A percentile compares a stretch with the other conserved stretches of the same genome.
Evolutionary conservation across 2,797 vertebrate species (phyloP).

Genomic region (Eulemur rubriventer): DNA sequence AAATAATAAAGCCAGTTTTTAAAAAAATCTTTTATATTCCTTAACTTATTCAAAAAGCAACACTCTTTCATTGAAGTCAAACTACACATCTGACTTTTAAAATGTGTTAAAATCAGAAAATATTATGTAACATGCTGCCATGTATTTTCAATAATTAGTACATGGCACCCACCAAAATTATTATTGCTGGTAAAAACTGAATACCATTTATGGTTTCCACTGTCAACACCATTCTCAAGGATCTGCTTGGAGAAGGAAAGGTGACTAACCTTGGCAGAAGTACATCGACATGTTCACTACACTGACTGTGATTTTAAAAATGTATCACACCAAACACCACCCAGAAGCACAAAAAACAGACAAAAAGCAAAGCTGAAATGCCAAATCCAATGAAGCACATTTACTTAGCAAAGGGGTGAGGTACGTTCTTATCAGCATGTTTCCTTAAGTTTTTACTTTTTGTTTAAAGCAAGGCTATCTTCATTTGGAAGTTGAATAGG

Average conservation of each 20-base stretch:
- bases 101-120: slow-evolving; percentile 12
- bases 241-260: not conserved
- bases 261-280: not conserved
- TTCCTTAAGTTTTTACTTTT: not conserved
- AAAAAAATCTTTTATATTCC: not conserved
- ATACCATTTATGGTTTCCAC: not conserved
- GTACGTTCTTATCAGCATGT: not conserved
- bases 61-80: slow-evolving; percentile 24
- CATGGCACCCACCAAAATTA: not conserved
- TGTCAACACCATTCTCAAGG: not conserved
- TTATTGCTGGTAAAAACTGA: not conserved
- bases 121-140: not conserved
- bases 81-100: not conserved
- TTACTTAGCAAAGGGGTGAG: not conserved
- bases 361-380: not conserved
- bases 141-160: not conserved
- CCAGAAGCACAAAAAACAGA: not conserved
- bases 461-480: not conserved
- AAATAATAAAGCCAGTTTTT: not conserved
- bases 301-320: not conserved
- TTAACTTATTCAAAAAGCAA: not conserved
- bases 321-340: not conserved
- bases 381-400: not conserved
- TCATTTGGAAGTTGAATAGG: not conserved
- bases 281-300: not conserved